Percentiles rank a stretch among this genome's conserved stretches.
Conservation (phyloP, 1,140 invertebrate species). For the Solenopsis fugax region DNA sequence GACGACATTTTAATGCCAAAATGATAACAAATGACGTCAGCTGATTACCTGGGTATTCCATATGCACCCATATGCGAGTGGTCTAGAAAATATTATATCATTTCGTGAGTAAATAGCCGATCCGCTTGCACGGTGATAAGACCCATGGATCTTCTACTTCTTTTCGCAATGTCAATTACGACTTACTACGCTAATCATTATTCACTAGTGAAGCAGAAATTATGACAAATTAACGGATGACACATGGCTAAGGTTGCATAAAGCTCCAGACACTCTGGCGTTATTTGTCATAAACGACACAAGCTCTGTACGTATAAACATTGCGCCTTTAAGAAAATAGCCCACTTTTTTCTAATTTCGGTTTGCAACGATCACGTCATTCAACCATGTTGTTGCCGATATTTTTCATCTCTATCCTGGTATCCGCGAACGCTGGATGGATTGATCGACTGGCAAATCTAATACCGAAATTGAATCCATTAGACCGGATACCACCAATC, state of each 20-base stretch:
- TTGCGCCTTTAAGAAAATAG: background rate
- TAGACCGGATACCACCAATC: background rate
- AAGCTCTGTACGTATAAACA: background rate
- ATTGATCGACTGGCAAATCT: background rate
- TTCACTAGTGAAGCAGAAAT: constrained; percentile 29
- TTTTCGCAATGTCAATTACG: constrained; percentile 12
- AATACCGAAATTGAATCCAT: constrained; percentile 8
- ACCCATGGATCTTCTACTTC: background rate
- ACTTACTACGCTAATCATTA: background rate
- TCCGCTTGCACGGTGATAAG: background rate
- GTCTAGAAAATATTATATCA: background rate
- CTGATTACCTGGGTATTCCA: too few relatives aligned
- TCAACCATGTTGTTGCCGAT: background rate
- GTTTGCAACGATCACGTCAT: too few relatives aligned
- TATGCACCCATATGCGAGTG: background rate
- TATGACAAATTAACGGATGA: constrained; percentile 32
- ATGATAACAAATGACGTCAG: too few relatives aligned
- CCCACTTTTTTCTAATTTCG: background rate
- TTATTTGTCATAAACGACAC: background rate
- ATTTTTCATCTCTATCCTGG: background rate
- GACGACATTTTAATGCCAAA: too few relatives aligned
- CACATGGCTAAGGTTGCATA: background rate
- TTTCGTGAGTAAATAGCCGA: background rate
- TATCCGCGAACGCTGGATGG: background rate
- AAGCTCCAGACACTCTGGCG: background rate